Base-by-base conservation (phyloP, 1,140 invertebrate species). In the Rhyzopertha dominica region DNA sequence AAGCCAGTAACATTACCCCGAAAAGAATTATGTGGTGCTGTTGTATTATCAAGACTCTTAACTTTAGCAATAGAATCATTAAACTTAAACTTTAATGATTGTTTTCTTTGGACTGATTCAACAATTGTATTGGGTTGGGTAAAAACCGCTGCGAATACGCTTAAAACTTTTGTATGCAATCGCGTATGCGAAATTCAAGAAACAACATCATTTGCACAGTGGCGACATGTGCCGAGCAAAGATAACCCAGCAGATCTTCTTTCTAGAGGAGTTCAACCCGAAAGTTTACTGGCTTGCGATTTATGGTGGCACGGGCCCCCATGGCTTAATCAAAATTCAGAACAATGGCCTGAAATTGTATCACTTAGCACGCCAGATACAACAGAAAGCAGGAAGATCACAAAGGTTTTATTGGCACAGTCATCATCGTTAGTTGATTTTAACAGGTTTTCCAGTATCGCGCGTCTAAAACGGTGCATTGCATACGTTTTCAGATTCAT, bases 221-320 rank as follows among this genome's bases (percentile, higher is more conserved):
- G 59, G 63, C 13, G 26, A 7, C 55, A 64, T 43, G 60, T 65
- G 8, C n/a, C 18, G 18, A 41, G 43, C 1, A 19, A 51, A 13
- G 29, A 55, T 4, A 64, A 64, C 36, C 57, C 62, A 3, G 63
- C 59, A 5, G 62, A 65, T 47, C 14, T 54, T 3, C 4, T 60
- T 9, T 58, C 62, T 3, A 17, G 59, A 24, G 62, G 57, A 3
- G 22, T 43, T 7, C 17, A 18, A 10, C 36, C 58, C 4, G 19
- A 37, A 4, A 9, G 50, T 5, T 36, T 56, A 12, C 7, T 20
- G 34, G 9, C 43, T 5, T 41, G 41, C 12, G 30, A 41, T 7
- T 19, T 44, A 8, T 53, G 53, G 34, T 62, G 56, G 57, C 36
- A 37, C 22, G 37, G 44, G 17, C 40, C 47, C 10, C 16, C 10